Conservation (phyloP, 1,140 invertebrate species). For the Drosophila pruinosa region DNA sequence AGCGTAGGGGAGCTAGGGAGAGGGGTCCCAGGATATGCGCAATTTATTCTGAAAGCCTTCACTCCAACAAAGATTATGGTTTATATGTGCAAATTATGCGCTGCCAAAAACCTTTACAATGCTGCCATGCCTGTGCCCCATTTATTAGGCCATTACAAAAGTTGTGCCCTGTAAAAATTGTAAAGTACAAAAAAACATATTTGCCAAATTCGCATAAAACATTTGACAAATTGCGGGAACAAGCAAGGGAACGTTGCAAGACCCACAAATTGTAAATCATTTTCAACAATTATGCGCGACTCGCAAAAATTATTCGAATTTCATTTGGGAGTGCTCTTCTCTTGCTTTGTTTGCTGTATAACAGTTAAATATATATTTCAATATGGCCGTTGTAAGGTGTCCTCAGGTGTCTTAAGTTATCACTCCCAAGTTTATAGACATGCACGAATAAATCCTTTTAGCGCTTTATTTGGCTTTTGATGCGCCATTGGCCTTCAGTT, state of each 20-base stretch:
- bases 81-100: slow-evolving; percentile 74
- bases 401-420: slow-evolving; percentile 11
- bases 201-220: slow-evolving; percentile 51
- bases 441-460: slow-evolving; percentile 70
- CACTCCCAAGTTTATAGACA: slow-evolving; percentile 7
- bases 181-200: slow-evolving; percentile 55
- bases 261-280: slow-evolving; percentile 66
- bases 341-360: neutral
- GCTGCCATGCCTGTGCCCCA: neutral
- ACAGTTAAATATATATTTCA: neutral
- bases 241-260: slow-evolving; percentile 2
- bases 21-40: slow-evolving; percentile 40
- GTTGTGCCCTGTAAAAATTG: slow-evolving; percentile 11
- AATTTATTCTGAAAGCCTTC: slow-evolving; percentile 67
- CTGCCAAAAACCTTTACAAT: slow-evolving; percentile 27
- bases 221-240: slow-evolving; percentile 25
- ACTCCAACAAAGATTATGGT: slow-evolving; percentile 69
- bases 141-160: slow-evolving; percentile 40
- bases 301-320: slow-evolving; percentile 46
- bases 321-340: slow-evolving; percentile 43
- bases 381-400: neutral
- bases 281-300: slow-evolving; percentile 65
- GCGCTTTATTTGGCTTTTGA: slow-evolving; percentile 75
- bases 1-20: too few relatives aligned
- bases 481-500: slow-evolving; percentile 25